Percentiles rank a stretch among this genome's conserved stretches.
Conservation (phyloP, 2,888 invertebrate genomes). For the Hydropsyche betteni region DNA sequence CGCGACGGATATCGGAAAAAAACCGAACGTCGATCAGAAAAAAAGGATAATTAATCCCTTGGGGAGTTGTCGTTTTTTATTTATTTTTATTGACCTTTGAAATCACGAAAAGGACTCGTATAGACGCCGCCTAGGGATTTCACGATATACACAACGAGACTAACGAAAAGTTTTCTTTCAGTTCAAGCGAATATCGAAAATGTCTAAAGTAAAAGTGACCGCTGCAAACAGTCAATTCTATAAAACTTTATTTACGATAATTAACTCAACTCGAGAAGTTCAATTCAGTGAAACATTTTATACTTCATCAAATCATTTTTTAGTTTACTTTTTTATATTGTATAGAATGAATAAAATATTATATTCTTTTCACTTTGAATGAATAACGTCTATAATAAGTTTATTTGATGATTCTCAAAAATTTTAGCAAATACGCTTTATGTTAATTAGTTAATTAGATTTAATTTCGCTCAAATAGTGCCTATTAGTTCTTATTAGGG, state of each 20-base stretch:
- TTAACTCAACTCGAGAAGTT: too few species aligned
- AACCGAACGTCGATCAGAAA: neutral
- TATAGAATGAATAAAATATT: too few species aligned
- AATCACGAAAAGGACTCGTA: constrained; percentile 8
- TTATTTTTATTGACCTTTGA: constrained; percentile 13
- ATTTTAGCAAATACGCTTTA: too few species aligned
- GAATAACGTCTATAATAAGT: too few species aligned
- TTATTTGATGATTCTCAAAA: too few species aligned
- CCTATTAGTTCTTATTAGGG: too few species aligned
- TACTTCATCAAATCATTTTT: too few species aligned
- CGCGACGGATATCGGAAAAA: constrained; percentile 4
- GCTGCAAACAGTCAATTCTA: constrained; percentile 6
- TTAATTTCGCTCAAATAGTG: too few species aligned
- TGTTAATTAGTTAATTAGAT: too few species aligned
- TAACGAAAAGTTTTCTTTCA: neutral
- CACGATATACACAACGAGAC: neutral
- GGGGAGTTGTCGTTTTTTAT: constrained; percentile 2
- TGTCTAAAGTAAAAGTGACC: neutral
- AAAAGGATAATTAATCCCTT: constrained; percentile 25
- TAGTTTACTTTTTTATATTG: too few species aligned
- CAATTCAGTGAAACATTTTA: too few species aligned
- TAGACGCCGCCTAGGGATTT: constrained; percentile 8
- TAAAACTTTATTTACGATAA: neutral
- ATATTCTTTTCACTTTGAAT: too few species aligned
- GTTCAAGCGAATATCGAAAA: neutral